Base-by-base conservation (phyloP, 2,888 invertebrate species). In the Drosophila mimetica region DNA sequence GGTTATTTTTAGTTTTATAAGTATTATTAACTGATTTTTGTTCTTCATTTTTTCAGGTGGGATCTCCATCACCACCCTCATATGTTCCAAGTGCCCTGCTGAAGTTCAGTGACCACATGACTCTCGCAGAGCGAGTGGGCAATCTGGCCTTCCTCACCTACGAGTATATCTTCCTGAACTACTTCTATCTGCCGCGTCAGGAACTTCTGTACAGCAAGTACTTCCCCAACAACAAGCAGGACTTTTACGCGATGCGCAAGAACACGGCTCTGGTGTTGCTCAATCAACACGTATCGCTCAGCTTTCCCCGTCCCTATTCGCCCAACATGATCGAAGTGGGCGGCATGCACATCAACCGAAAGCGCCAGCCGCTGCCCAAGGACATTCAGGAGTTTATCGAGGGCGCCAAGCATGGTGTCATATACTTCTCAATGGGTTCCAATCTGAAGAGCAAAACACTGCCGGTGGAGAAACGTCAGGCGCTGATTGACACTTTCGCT, bases 341-440 rank as follows among this genome's bases (percentile, higher is more conserved):
- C 1, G 92, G 92, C 25, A 83, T 92, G 84, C 92, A 92, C 51
- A 88, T 92, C n/a, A 90, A 91, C 61, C 83, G 86, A 0, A 71
- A 88, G 16, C 74, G 77, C 1, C 81, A 82, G 8, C 86, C 90
- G 0, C 65, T 92, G 50, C 91, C 92, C 0, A 65, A 60, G 39
- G 90, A 92, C 32, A 86, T 92, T 8, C 84, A 91, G 55, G 74
- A 85, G 16, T 92, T 92, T 44, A 77, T 93, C 4, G 90, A 92
- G 32, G 89, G 84, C 0, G 91, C 93, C 4, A 70, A 81, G 30
- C 80, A 93, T 64, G 93, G 93, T 1, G 92, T 90, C 3, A 90
- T 93, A 18, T 92, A 92, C 70, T 93, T 93, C 65, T 92, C 92
- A 1, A 89, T 93, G 90, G 93, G 93, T 13, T 90, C 92, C 2